Evolutionary conservation across 2,888 invertebrate species (phyloP), one percentile per base, ranked within the genome.

Genomic region (Sepioteuthis lessoniana): DNA sequence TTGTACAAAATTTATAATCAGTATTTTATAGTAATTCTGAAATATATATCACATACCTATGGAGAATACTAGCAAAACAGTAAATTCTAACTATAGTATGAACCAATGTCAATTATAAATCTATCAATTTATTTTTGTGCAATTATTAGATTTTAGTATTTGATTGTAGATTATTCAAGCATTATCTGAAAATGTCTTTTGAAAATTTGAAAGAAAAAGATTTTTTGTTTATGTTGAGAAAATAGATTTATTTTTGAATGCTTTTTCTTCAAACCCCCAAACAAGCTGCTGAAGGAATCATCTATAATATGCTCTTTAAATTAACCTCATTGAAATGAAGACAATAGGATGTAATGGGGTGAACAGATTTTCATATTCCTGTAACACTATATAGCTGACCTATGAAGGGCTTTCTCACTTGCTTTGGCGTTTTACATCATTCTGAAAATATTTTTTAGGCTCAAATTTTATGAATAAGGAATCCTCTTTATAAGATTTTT

Each of bases 301-400:
- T n/a, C n/a, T 76, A 16, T 76, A 76, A 76, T n/a, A 76, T 76
- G 76, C 76, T n/a, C 25, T 35, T n/a, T n/a, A 76, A 76, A 76
- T 76, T 76, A 76, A 76, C 76, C n/a, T n/a, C 76, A 76, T 76
- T 76, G 76, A 76, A 76, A 76, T 76, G 76, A 35, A 76, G 76
- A 76, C 76, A 76, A 76, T 76, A 35, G 76, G 16, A 76, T 76
- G 35, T 76, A 76, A 76, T 76, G 76, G 76, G 35, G 4, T 76
- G 76, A 76, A 16, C 76, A 76, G 76, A 76, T 76, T 35, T 76
- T 76, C 76, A 76, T 76, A 76, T 76, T 76, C n/a, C 35, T 76
- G 76, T 55, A 28, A 25, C 25, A 25, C 55, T 55, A 55, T n/a
- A n/a, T 35, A 35, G 35, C 76, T 76, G 76, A 76, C 76, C 76